phyloP scores from a whole-genome alignment of 2,888 invertebrate species.

The Pseudoips prasinana region DNA sequence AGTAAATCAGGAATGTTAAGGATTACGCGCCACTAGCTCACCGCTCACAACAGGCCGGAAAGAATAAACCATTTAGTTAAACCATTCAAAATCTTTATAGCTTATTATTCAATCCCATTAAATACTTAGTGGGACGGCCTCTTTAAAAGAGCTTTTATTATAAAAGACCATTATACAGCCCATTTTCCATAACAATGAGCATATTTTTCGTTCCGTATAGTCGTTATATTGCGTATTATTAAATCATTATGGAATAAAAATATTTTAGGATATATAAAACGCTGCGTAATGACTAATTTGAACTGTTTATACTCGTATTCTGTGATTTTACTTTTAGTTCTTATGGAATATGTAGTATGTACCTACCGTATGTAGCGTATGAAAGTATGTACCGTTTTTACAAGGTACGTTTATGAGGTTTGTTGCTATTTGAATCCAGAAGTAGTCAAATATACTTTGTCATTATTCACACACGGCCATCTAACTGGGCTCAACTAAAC shows the following conservation, averaged over 20 bases:
- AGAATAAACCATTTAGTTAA: slow-evolving; percentile 70
- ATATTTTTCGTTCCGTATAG: slow-evolving; percentile 56
- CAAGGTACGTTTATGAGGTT: too few relatives aligned
- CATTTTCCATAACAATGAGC: slow-evolving; percentile 74
- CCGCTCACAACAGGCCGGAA: slow-evolving; percentile 56
- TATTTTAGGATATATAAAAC: slow-evolving; percentile 22
- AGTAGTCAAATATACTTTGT: too few relatives aligned
- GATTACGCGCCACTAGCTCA: slow-evolving; percentile 47
- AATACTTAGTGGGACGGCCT: slow-evolving; percentile 67
- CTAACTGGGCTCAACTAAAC: too few relatives aligned
- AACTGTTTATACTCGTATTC: too few relatives aligned
- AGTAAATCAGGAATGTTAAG: slow-evolving; percentile 68
- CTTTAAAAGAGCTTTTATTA: slow-evolving; percentile 67
- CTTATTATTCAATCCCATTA: slow-evolving; percentile 77
- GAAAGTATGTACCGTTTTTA: too few relatives aligned
- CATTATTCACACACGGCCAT: too few relatives aligned
- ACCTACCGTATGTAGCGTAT: too few relatives aligned
- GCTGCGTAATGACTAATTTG: too few relatives aligned
- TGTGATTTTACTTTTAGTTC: too few relatives aligned
- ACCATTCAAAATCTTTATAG: slow-evolving; percentile 75
- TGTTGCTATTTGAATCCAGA: too few relatives aligned
- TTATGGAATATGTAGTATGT: too few relatives aligned
- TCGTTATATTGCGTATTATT: slow-evolving; percentile 63
- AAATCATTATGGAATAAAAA: slow-evolving; percentile 58
- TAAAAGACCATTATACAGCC: slow-evolving; percentile 70